Conservation (phyloP, 2,113 vertebrate genomes). For the Spermophilus dauricus region DNA sequence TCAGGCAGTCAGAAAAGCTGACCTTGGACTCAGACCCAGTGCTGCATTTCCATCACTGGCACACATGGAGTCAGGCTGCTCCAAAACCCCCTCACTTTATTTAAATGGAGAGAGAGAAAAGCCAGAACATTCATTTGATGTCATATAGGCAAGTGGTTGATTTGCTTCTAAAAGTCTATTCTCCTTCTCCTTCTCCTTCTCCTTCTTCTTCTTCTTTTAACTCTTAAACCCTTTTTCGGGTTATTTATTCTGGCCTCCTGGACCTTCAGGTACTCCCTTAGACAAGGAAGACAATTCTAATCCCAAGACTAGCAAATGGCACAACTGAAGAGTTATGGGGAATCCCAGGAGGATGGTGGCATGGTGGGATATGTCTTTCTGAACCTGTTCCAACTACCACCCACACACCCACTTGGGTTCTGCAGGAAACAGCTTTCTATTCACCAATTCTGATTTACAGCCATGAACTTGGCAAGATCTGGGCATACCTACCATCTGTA, state of each 20-base stretch:
- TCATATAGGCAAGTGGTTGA: background rate
- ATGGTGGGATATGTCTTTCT: background rate
- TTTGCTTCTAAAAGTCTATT: background rate
- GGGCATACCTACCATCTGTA: background rate
- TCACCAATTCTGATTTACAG: background rate
- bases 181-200: background rate
- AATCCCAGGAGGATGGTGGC: too few species aligned
- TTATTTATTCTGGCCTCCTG: background rate
- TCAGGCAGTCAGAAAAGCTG: background rate
- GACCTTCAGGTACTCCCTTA: background rate
- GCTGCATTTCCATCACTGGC: background rate
- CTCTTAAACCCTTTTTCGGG: background rate
- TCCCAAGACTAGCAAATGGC: fast-evolving
- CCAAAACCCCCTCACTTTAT: too few species aligned
- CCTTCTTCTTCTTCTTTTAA: background rate
- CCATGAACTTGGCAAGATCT: background rate
- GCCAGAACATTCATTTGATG: background rate
- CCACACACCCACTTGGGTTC: background rate
- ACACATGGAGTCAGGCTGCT: background rate
- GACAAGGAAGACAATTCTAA: background rate
- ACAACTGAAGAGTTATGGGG: fast-evolving
- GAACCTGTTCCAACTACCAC: background rate
- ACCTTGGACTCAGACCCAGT: background rate
- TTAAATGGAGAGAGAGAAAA: background rate
- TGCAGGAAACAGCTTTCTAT: background rate